Percentiles rank a stretch among this genome's conserved stretches.
Evolutionary conservation across 2,888 invertebrate genomes (phyloP).

Genomic region (Sphecodes monilicornis): DNA sequence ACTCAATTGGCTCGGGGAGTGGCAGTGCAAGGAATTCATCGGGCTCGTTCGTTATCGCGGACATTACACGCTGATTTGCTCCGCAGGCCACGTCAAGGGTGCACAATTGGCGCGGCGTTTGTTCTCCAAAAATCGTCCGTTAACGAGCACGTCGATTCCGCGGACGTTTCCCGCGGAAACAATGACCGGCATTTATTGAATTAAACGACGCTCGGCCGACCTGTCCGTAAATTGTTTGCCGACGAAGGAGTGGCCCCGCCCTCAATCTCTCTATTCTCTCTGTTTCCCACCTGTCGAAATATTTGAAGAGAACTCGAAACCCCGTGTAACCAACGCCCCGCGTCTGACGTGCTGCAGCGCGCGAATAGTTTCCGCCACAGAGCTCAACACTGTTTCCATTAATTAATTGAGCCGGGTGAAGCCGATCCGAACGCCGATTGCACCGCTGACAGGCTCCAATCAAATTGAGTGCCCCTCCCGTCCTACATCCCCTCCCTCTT

Average conservation of each 20-base stretch:
- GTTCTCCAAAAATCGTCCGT: background rate
- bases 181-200: conserved; percentile 10
- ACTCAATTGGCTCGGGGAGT: background rate
- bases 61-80: background rate
- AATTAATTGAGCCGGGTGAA: background rate
- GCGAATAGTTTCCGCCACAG: background rate
- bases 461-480: background rate
- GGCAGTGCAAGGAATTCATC: background rate
- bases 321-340: conserved; percentile 34
- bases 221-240: conserved; percentile 26
- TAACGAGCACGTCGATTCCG: background rate
- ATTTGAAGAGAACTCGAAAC: conserved; percentile 52
- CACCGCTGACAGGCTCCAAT: background rate
- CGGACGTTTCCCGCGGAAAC: conserved; percentile 1
- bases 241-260: conserved; percentile 22
- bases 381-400: background rate
- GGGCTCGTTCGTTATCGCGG: background rate
- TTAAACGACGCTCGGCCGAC: background rate
- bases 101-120: background rate
- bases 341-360: conserved; percentile 26
- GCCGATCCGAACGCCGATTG: background rate
- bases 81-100: background rate
- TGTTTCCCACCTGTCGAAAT: conserved; percentile 26
- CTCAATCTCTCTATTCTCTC: background rate
- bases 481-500: background rate